Conservation (phyloP, 2,888 invertebrate genomes). For the Protonemura montana region DNA sequence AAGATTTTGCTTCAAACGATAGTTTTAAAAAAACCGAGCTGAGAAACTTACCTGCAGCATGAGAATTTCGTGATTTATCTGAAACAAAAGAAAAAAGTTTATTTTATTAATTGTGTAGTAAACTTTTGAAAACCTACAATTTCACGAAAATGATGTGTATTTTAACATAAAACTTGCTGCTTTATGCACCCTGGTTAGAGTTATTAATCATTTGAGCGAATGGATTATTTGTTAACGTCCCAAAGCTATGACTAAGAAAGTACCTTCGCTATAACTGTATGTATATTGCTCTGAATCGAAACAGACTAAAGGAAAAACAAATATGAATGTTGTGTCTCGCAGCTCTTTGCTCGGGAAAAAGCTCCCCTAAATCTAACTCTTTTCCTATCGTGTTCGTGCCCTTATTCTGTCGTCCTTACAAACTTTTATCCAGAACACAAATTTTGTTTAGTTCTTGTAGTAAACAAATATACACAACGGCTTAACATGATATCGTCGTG, state of each 20-base stretch:
- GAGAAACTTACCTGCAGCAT: not conserved
- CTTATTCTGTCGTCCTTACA: not conserved
- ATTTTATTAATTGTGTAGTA: not conserved
- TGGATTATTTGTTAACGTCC: not conserved
- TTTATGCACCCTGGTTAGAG: not conserved
- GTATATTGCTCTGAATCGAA: not conserved
- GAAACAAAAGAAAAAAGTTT: not conserved
- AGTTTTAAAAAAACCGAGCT: not conserved
- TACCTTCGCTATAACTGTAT: not conserved
- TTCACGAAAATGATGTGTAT: not conserved
- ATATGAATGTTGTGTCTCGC: not conserved
- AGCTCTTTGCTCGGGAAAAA: not conserved
- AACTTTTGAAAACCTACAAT: not conserved
- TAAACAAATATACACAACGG: not conserved
- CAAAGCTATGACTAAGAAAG: not conserved
- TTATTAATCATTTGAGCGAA: not conserved
- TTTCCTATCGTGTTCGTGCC: not conserved
- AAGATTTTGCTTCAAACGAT: not conserved
- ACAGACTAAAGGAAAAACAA: not conserved
- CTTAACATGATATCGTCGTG: not conserved
- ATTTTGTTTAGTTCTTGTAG: not conserved
- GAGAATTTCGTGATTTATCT: not conserved
- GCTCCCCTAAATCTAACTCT: not conserved
- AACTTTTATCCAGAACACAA: not conserved
- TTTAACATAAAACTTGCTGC: not conserved